A percentile compares a stretch with the other conserved stretches of the same genome.
phyloP scores from a whole-genome alignment of 1,140 invertebrate genomes.

The Drosophila mayri region DNA sequence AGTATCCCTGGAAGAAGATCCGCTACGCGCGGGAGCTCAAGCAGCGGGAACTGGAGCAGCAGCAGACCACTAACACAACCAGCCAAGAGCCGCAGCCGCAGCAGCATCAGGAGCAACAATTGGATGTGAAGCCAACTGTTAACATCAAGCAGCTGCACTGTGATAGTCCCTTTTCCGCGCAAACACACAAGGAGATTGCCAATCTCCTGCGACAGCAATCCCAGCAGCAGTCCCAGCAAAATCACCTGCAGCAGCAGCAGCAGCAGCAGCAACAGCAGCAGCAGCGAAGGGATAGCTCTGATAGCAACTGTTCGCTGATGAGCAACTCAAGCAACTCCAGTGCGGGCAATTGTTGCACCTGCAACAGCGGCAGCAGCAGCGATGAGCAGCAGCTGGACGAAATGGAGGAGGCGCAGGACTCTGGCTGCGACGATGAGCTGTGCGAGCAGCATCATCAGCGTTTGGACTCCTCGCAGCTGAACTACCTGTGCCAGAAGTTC shows the following conservation, averaged over 20 bases:
- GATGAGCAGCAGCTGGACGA: conserved; percentile 62
- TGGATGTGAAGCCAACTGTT: conserved; percentile 35
- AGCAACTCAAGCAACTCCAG: conserved; percentile 76
- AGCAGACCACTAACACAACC: conserved; percentile 27
- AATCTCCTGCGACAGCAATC: conserved; percentile 75
- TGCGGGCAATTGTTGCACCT: conserved; percentile 72
- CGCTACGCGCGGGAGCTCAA: conserved; percentile 81
- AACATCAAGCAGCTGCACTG: conserved; percentile 72
- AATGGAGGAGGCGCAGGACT: conserved; percentile 85
- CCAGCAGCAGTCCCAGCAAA: conserved; percentile 61
- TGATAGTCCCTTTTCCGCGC: conserved; percentile 77
- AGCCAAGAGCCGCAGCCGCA: conserved; percentile 28
- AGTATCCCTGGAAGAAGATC: conserved; percentile 84
- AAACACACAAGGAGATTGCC: conserved; percentile 82
- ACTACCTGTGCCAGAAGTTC: conserved; percentile 84
- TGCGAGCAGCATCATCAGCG: conserved; percentile 72
- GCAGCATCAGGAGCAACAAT: conserved; percentile 25
- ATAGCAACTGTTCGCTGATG: conserved; percentile 80
- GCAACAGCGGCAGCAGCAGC: conserved; percentile 49
- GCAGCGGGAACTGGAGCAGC: conserved; percentile 72
- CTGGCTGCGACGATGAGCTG: conserved; percentile 88
- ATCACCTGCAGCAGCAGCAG: conserved; percentile 43
- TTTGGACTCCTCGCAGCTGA: conserved; percentile 68
- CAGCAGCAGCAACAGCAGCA: conserved; percentile 65
- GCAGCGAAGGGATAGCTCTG: conserved; percentile 79